Conservation (phyloP, 2,888 invertebrate genomes). For the Ceramica pisi region DNA sequence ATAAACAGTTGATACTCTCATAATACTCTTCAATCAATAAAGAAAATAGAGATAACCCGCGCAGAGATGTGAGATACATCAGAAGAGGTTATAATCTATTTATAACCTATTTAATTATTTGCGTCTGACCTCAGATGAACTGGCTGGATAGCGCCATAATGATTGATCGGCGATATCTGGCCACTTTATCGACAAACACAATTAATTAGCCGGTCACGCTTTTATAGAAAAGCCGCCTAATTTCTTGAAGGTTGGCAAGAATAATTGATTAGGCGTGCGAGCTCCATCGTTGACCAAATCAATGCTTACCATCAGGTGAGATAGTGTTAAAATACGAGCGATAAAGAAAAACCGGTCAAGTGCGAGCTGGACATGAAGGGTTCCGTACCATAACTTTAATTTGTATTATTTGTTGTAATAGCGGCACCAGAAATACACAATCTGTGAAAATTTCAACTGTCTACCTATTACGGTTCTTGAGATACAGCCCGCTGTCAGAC, state of each 20-base stretch:
- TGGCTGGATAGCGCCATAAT: slow-evolving; percentile 21
- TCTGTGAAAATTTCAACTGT: too few relatives aligned
- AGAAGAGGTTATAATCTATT: slow-evolving; percentile 30
- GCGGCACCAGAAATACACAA: too few relatives aligned
- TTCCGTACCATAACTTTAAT: too few relatives aligned
- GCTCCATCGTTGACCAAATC: background rate
- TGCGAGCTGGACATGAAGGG: too few relatives aligned
- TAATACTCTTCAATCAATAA: slow-evolving; percentile 15
- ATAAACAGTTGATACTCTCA: slow-evolving; percentile 22
- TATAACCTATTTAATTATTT: slow-evolving; percentile 46
- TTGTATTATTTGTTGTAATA: too few relatives aligned
- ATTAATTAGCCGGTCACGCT: slow-evolving; percentile 44
- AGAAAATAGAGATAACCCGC: slow-evolving; percentile 42
- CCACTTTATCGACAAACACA: slow-evolving; percentile 33
- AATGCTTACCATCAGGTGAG: background rate
- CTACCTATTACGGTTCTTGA: too few relatives aligned
- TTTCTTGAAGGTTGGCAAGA: slow-evolving; percentile 18
- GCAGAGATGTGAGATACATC: slow-evolving; percentile 38
- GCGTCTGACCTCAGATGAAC: slow-evolving; percentile 37
- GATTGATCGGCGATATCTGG: slow-evolving; percentile 35
- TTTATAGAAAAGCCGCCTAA: background rate
- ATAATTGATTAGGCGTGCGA: background rate
- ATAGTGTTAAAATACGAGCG: too few relatives aligned
- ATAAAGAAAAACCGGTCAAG: too few relatives aligned
- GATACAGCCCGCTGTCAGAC: too few relatives aligned